phyloP scores from a whole-genome alignment of 1,140 invertebrate genomes.

The Whitmania pigra region DNA sequence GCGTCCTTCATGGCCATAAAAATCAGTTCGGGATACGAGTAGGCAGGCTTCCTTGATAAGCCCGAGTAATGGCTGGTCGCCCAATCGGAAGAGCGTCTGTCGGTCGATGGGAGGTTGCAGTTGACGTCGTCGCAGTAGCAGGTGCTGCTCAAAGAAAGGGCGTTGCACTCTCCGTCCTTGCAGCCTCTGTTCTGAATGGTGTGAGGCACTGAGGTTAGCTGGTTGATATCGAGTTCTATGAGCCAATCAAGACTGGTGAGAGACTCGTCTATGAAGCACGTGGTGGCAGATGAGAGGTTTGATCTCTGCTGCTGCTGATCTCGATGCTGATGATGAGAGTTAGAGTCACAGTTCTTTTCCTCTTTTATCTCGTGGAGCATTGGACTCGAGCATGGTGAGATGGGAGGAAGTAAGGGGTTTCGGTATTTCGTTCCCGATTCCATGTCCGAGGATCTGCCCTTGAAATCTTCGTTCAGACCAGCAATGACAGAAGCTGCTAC shows the following conservation, averaged over 20 bases:
- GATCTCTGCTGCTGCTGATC: too few relatives aligned
- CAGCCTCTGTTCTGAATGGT: neutral
- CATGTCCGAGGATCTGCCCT: too few relatives aligned
- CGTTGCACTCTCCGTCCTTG: neutral
- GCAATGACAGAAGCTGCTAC: too few relatives aligned
- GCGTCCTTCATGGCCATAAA: constrained; percentile 14
- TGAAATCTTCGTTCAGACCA: too few relatives aligned
- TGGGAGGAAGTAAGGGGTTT: too few relatives aligned
- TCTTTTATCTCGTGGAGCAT: too few relatives aligned
- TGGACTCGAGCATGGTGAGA: too few relatives aligned
- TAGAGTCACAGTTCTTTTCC: too few relatives aligned
- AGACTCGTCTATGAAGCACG: neutral
- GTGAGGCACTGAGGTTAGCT: neutral
- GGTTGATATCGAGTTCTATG: constrained; percentile 7
- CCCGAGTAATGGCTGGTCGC: neutral
- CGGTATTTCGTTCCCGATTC: too few relatives aligned
- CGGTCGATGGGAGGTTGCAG: neutral
- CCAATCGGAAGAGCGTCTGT: neutral
- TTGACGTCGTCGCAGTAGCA: neutral
- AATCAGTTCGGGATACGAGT: constrained; percentile 12
- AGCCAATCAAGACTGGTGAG: constrained; percentile 13
- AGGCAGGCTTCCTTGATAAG: neutral
- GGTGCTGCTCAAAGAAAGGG: neutral
- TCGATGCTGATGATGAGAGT: too few relatives aligned
- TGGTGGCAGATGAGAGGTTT: neutral